Percentiles rank a stretch among this genome's conserved stretches.
These are phyloP conservation scores for Campoletis raptor DNA, from an alignment of 2,888 invertebrate species.

Conservation along the genomic window DNA sequence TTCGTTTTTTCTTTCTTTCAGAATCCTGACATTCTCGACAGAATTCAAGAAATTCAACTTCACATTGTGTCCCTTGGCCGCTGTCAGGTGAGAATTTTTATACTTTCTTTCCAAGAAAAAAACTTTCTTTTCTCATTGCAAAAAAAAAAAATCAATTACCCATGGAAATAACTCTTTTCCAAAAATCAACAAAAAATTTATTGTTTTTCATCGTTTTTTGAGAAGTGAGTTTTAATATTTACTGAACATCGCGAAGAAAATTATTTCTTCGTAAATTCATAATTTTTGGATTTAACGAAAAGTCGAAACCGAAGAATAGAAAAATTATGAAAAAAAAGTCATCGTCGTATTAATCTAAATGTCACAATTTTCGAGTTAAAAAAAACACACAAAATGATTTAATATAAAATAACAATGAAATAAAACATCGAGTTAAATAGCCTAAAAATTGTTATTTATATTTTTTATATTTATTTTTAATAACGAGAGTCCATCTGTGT, in stretches of 20 bases:
- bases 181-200: background rate
- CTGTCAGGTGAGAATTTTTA: constrained; percentile 86
- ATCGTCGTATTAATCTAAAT: background rate
- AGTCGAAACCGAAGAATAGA: too few species aligned
- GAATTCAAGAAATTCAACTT: constrained; percentile 87
- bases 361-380: background rate
- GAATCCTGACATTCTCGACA: constrained; percentile 86
- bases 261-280: background rate
- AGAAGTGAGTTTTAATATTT: background rate
- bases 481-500: constrained; percentile 27
- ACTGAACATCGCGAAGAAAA: background rate
- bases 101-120: background rate
- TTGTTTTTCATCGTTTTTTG: background rate
- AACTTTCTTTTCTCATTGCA: too few species aligned
- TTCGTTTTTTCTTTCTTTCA: constrained; percentile 78
- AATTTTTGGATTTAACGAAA: background rate
- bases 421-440: background rate
- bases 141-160: background rate
- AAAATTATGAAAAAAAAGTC: background rate
- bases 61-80: constrained; percentile 87
- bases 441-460: background rate
- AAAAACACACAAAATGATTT: background rate
- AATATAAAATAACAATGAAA: background rate
- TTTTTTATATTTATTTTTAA: background rate
- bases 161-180: background rate